phyloP scores from a whole-genome alignment of 2,888 invertebrate genomes.

The Troides oblongomaculatus region DNA sequence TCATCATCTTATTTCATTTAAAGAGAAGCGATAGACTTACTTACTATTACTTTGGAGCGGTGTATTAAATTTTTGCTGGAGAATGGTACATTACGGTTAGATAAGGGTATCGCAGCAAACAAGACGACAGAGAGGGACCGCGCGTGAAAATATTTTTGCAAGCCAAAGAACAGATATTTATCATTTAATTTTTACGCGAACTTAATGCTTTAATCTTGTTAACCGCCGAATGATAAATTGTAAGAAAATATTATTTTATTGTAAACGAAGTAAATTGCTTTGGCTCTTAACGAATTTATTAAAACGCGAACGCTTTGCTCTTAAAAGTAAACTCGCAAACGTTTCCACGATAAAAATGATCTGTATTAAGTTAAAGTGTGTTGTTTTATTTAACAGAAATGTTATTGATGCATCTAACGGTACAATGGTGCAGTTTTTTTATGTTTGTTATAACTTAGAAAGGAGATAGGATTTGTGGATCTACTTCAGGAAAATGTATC shows the following conservation, averaged over 20 bases:
- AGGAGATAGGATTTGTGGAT: too few relatives aligned
- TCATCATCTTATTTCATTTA: slow-evolving; percentile 19
- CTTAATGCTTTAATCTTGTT: slow-evolving; percentile 19
- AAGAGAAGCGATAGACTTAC: slow-evolving; percentile 13
- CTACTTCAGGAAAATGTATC: too few relatives aligned
- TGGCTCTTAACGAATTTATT: slow-evolving; percentile 2
- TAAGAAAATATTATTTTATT: slow-evolving; percentile 12
- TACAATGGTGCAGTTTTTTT: background rate
- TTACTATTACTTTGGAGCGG: slow-evolving; percentile 16
- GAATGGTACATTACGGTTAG: slow-evolving; percentile 25
- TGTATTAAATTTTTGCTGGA: slow-evolving; percentile 20
- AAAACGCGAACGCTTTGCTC: background rate
- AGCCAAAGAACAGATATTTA: slow-evolving; percentile 22
- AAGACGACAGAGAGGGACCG: slow-evolving; percentile 24
- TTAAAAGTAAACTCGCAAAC: background rate
- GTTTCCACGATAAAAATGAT: background rate
- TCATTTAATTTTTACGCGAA: slow-evolving; percentile 23
- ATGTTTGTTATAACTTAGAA: background rate
- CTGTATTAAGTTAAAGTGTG: background rate
- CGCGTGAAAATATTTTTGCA: slow-evolving; percentile 26
- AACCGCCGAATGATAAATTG: slow-evolving; percentile 14
- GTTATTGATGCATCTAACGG: background rate
- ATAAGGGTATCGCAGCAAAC: slow-evolving; percentile 29
- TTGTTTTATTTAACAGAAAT: background rate
- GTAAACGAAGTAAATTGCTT: slow-evolving; percentile 2